A percentile compares a stretch with the other conserved stretches of the same genome.
Evolutionary conservation across 64 coral and sea anemone species (phyloP).

Genomic region (Cladopsammia gracilis): DNA sequence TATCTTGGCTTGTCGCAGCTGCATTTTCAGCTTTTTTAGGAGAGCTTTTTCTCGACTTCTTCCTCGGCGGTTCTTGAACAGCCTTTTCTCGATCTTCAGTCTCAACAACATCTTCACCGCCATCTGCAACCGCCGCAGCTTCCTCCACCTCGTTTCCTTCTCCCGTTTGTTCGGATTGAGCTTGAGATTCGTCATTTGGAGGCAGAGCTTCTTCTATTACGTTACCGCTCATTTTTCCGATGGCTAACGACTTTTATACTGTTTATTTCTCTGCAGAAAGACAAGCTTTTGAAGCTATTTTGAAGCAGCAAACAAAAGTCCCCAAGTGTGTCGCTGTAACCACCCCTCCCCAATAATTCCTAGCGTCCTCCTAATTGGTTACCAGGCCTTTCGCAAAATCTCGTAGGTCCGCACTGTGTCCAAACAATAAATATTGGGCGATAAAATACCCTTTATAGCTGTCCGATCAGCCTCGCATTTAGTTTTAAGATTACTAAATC

Average conservation of each 20-base stretch:
- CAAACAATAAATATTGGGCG: too few relatives aligned
- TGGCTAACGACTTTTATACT: not conserved
- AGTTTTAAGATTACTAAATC: too few relatives aligned
- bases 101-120: slow-evolving; percentile 1
- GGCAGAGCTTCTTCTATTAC: slow-evolving; percentile 21
- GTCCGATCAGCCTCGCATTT: too few relatives aligned
- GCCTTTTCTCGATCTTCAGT: slow-evolving; percentile 64
- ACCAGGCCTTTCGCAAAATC: not conserved
- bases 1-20: slow-evolving; percentile 58
- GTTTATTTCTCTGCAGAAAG: not conserved
- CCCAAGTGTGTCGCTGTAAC: not conserved
- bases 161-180: slow-evolving; percentile 14
- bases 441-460: too few relatives aligned
- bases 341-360: slow-evolving; percentile 71
- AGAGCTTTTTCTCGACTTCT: slow-evolving; percentile 65
- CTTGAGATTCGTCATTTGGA: not conserved
- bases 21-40: slow-evolving; percentile 29
- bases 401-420: not conserved
- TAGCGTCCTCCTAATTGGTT: slow-evolving; percentile 9
- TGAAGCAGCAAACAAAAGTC: not conserved
- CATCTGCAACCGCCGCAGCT: not conserved
- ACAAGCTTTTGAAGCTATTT: not conserved
- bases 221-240: slow-evolving; percentile 10
- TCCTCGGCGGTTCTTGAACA: slow-evolving; percentile 78
- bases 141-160: slow-evolving; percentile 3